These are phyloP conservation scores for Aptenodytes forsteri DNA, from an alignment of 2,113 vertebrate species.

Conservation along the genomic window DNA sequence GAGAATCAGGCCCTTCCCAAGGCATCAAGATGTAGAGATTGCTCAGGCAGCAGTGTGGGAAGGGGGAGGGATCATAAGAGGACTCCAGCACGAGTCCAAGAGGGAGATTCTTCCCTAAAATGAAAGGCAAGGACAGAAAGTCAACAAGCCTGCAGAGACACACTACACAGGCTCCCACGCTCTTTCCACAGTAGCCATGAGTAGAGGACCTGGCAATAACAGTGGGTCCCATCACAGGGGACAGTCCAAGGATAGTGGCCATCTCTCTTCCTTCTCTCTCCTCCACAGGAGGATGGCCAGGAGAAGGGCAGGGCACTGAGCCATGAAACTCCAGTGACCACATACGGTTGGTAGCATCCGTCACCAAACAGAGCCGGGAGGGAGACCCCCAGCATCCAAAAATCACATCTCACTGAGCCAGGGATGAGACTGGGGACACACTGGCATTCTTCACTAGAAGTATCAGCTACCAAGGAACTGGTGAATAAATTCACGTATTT, in stretches of 20 bases:
- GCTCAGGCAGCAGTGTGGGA: background rate
- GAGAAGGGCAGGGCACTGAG: background rate
- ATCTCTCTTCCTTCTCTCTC: background rate
- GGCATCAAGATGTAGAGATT: background rate
- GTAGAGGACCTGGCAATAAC: background rate
- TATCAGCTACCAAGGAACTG: background rate
- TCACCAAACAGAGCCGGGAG: background rate
- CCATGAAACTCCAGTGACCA: background rate
- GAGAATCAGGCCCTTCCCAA: background rate
- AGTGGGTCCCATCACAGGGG: too few relatives aligned
- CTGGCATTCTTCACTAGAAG: background rate
- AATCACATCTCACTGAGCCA: background rate
- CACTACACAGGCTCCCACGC: rapidly evolving
- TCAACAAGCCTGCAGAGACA: background rate
- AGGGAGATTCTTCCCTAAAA: background rate
- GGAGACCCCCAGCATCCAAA: background rate
- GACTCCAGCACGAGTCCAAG: background rate
- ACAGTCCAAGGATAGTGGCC: background rate
- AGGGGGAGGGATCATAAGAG: background rate
- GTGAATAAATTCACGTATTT: background rate
- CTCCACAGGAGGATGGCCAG: background rate
- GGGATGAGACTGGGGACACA: background rate
- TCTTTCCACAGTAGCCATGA: background rate
- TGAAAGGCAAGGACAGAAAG: background rate
- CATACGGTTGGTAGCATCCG: rapidly evolving